These are phyloP conservation scores for Tinamus major DNA, from an alignment of 2,797 vertebrate genomes.

Conservation along the genomic window DNA sequence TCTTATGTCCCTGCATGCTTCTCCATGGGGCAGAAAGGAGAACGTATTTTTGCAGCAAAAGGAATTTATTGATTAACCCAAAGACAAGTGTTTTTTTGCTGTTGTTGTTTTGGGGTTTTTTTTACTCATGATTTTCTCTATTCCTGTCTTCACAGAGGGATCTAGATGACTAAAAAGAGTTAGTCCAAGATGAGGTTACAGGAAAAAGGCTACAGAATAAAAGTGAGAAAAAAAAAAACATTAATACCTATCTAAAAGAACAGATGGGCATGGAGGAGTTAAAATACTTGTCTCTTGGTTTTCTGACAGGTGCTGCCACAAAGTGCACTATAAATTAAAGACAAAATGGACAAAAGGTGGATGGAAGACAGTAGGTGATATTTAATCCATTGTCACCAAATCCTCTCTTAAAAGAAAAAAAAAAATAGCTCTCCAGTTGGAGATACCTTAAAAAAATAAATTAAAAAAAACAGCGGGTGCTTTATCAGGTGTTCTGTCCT, in stretches of 20 bases:
- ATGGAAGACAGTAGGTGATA: neutral
- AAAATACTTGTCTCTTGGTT: neutral
- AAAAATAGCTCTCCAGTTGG: neutral
- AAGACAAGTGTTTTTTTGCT: too few species aligned
- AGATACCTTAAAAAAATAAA: neutral
- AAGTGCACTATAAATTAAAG: neutral
- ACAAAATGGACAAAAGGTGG: neutral
- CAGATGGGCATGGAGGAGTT: neutral
- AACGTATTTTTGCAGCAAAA: neutral
- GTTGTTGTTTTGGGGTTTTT: too few species aligned
- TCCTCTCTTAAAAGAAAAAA: neutral
- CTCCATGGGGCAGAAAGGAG: neutral
- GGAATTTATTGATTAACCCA: neutral
- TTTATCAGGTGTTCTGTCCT: neutral
- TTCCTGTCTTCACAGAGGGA: neutral
- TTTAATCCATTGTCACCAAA: neutral
- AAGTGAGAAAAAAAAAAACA: neutral
- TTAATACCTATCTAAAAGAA: neutral
- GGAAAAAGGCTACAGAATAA: neutral
- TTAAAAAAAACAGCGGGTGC: neutral
- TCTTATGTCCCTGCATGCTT: neutral
- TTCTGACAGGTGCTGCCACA: neutral
- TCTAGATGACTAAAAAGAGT: neutral
- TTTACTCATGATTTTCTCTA: neutral
- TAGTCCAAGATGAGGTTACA: neutral